Evolutionary conservation across 2,797 vertebrate species (phyloP).

Genomic region (Anniella stebbinsi): DNA sequence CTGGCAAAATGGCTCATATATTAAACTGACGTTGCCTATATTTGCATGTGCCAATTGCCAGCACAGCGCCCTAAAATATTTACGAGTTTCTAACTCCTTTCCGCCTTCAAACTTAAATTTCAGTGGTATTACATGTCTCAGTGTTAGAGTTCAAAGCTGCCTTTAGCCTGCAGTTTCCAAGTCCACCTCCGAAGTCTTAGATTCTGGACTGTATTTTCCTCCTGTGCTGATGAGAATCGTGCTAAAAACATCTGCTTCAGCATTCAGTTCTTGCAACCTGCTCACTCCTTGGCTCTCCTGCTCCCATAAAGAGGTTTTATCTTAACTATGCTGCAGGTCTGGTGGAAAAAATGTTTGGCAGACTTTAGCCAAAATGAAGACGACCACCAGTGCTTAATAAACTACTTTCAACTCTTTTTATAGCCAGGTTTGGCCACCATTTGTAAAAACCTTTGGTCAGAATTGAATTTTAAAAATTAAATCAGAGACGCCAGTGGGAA

Average conservation of each 20-base stretch:
- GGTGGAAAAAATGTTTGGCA: slow-evolving; percentile 77
- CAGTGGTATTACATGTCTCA: slow-evolving; percentile 35
- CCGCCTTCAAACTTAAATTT: slow-evolving; percentile 62
- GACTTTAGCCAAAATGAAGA: slow-evolving; percentile 76
- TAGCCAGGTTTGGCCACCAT: slow-evolving; percentile 78
- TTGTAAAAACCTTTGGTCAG: slow-evolving; percentile 79
- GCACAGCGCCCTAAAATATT: slow-evolving; percentile 62
- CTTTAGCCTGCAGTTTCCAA: slow-evolving; percentile 68
- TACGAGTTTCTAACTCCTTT: slow-evolving; percentile 69
- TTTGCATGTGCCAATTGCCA: slow-evolving; percentile 61
- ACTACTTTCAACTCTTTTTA: slow-evolving; percentile 71
- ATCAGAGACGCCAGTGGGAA: slow-evolving; percentile 81
- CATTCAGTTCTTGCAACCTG: slow-evolving; percentile 78
- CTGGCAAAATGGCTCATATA: slow-evolving; percentile 50
- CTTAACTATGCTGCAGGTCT: slow-evolving; percentile 79
- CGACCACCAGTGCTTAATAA: slow-evolving; percentile 76
- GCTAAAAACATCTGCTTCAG: slow-evolving; percentile 79
- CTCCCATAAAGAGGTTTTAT: slow-evolving; percentile 74
- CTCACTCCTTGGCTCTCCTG: slow-evolving; percentile 68
- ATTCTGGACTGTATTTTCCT: slow-evolving; percentile 74
- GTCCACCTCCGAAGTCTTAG: slow-evolving; percentile 70
- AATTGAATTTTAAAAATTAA: slow-evolving; percentile 83
- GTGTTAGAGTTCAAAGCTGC: slow-evolving; percentile 73
- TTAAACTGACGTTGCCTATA: slow-evolving; percentile 37
- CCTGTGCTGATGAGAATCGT: slow-evolving; percentile 67